Evolutionary conservation across 2,113 vertebrate genomes (phyloP).

Genomic region (Conger conger): DNA sequence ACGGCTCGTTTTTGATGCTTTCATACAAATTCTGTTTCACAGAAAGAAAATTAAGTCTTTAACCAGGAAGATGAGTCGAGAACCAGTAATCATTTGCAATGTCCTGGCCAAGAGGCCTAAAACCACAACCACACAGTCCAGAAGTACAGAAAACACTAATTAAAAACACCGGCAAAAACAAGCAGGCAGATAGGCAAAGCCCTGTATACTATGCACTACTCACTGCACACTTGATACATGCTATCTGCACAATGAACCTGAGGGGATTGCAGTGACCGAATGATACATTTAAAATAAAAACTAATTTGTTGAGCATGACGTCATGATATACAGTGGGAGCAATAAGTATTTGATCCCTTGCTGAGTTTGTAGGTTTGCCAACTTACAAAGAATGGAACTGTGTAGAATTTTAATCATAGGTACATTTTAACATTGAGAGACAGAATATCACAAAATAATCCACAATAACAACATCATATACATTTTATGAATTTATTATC

Average conservation of each 20-base stretch:
- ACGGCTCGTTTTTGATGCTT: constrained; percentile 98
- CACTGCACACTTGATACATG: not conserved
- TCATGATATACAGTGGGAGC: too few relatives aligned
- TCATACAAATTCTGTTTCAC: constrained; percentile 91
- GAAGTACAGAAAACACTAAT: not conserved
- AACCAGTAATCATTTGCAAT: not conserved
- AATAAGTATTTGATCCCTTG: too few relatives aligned
- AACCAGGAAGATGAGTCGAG: not conserved
- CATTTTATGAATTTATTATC: too few relatives aligned
- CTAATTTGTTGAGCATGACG: not conserved
- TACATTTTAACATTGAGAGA: too few relatives aligned
- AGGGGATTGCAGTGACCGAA: not conserved
- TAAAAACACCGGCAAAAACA: not conserved
- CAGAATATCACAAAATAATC: too few relatives aligned
- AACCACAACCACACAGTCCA: not conserved
- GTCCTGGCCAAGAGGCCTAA: not conserved
- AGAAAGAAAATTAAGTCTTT: not conserved
- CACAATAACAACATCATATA: too few relatives aligned
- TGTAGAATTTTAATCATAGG: too few relatives aligned
- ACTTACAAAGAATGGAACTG: too few relatives aligned
- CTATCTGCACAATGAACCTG: not conserved
- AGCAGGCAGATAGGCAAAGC: not conserved
- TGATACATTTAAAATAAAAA: not conserved
- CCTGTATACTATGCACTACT: not conserved
- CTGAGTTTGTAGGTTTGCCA: too few relatives aligned